phyloP scores from a whole-genome alignment of 2,888 invertebrate genomes.

The Scotopteryx bipunctaria region DNA sequence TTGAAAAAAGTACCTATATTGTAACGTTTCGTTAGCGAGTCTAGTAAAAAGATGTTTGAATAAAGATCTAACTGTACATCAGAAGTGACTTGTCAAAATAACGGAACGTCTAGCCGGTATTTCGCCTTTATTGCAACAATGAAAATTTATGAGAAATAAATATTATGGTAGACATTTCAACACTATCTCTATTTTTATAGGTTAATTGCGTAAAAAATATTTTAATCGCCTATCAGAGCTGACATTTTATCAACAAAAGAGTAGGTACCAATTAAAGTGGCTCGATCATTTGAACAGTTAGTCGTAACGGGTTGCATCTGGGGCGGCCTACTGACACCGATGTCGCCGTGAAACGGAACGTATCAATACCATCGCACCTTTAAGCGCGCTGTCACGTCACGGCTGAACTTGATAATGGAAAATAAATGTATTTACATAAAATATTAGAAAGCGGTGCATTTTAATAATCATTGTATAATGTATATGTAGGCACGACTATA shows the following conservation, averaged over 20 bases:
- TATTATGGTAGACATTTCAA: constrained; percentile 7
- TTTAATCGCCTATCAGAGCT: constrained; percentile 35
- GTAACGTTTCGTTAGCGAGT: not conserved
- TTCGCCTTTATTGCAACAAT: not conserved
- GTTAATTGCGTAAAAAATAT: constrained; percentile 26
- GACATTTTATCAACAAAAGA: constrained; percentile 61
- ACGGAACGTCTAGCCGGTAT: not conserved
- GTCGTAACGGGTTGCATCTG: constrained; percentile 74
- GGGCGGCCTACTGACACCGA: constrained; percentile 78
- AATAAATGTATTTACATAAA: constrained; percentile 11
- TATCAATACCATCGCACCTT: constrained; percentile 47
- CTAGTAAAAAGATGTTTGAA: constrained; percentile 6
- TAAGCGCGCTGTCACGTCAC: constrained; percentile 33
- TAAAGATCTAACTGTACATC: constrained; percentile 3
- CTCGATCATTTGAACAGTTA: constrained; percentile 75
- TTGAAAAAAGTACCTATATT: not conserved
- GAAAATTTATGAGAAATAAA: not conserved
- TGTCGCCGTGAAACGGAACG: constrained; percentile 58
- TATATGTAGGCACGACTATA: too few species aligned
- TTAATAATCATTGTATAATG: too few species aligned
- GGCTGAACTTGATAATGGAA: constrained; percentile 19
- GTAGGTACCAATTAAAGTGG: constrained; percentile 62
- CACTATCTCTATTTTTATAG: constrained; percentile 11
- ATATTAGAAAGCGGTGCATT: constrained; percentile 39
- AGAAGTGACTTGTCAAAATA: not conserved